Conservation (phyloP, 1,140 invertebrate genomes). For the Rhizoglyphus robini region DNA sequence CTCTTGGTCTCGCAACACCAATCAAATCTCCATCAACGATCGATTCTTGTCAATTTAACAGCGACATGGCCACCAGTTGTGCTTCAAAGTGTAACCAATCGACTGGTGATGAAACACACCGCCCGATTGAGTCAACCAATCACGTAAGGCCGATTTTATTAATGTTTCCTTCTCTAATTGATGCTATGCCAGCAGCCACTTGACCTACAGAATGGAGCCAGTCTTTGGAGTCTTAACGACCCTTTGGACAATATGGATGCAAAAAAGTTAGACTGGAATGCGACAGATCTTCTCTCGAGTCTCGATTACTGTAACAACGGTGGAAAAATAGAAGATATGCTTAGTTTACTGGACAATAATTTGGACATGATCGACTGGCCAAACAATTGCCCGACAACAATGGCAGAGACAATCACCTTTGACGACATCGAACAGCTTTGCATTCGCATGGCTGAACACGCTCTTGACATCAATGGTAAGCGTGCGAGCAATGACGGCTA, state of each 20-base stretch:
- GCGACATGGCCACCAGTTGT: neutral
- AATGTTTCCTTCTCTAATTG: too few relatives aligned
- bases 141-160: too few relatives aligned
- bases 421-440: constrained; percentile 14
- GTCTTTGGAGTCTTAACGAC: neutral
- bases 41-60: too few relatives aligned
- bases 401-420: neutral
- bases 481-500: too few relatives aligned
- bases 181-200: neutral
- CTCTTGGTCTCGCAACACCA: too few relatives aligned
- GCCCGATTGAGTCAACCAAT: too few relatives aligned
- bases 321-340: neutral
- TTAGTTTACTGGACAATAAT: constrained; percentile 1
- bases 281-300: neutral
- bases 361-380: neutral
- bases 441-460: constrained; percentile 17
- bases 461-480: constrained; percentile 11
- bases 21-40: neutral
- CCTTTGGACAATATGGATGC: neutral
- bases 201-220: neutral
- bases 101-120: neutral
- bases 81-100: neutral
- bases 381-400: neutral
- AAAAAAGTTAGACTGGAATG: neutral
- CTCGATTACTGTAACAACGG: neutral